Evolutionary conservation across 2,888 invertebrate species (phyloP), one percentile per base, ranked within the genome.

Genomic region (Sthenelais limicola): DNA sequence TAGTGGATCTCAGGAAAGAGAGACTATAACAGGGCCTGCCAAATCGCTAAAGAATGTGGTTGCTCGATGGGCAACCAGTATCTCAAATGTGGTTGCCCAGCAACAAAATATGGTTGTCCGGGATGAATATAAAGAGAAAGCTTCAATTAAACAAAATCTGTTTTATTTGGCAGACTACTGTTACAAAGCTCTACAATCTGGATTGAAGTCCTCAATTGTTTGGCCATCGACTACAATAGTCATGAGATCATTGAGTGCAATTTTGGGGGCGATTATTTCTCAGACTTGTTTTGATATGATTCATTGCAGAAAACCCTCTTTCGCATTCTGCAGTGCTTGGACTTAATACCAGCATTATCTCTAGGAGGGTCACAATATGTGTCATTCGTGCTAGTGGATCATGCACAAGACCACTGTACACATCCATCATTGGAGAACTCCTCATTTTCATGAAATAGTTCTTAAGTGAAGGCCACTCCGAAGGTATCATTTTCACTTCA

Each of bases 371-470:
- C 18, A 18, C 43, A 43, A 43, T 43, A 43, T 43, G 43, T 43
- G 9, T 18, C 43, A 43, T 43, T 12, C 43, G 43, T 9, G 43
- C 43, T 12, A 18, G 43, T 12, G 43, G 43, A 18, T 43, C 43
- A 18, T 43, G 43, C 12, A 43, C 12, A 18, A 43, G 9, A 18
- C 43, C 18, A 18, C 43, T 43, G 9, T 12, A 43, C 12, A 43
- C 43, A 43, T 43, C 43, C 43, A 43, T 43, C 43, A 43, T 12
- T 43, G 43, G 43, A 43, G 43, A 43, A 43, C 18, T 43, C 43
- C 43, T 43, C 43, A 43, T 43, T 43, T 18, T 43, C 9, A 43
- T 43, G 43, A 43, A 12, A 18, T 43, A 18, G 15, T 43, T 43
- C 43, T 43, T 43, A 9, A 43, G 15, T 43, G 43, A 43, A 9